These are phyloP conservation scores for Tyto alba DNA, from an alignment of 2,113 vertebrate genomes.

Conservation along the genomic window DNA sequence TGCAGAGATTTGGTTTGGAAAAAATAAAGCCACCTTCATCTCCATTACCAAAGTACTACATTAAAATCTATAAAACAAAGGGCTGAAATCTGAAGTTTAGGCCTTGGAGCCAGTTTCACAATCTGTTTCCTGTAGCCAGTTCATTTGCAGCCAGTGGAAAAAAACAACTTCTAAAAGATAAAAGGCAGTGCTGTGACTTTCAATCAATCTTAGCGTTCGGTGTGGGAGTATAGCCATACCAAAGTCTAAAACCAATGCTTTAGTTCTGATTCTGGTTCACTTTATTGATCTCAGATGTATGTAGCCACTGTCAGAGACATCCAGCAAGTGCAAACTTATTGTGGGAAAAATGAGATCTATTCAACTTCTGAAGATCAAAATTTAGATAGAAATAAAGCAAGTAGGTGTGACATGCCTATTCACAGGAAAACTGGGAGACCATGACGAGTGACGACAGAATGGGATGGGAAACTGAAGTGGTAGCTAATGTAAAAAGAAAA, in stretches of 20 bases:
- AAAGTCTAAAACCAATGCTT: neutral
- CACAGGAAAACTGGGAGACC: neutral
- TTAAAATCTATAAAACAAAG: slow-evolving; percentile 55
- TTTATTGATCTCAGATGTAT: neutral
- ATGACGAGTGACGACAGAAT: neutral
- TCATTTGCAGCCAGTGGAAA: slow-evolving; percentile 61
- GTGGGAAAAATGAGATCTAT: neutral
- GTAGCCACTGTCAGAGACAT: neutral
- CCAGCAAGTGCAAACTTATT: neutral
- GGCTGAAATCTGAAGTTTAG: slow-evolving; percentile 47
- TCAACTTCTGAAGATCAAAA: neutral
- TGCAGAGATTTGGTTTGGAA: slow-evolving; percentile 44
- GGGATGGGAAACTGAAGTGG: neutral
- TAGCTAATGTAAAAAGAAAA: neutral
- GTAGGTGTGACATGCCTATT: neutral
- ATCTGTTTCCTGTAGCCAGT: slow-evolving; percentile 65
- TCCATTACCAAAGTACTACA: slow-evolving; percentile 1
- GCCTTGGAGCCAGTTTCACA: slow-evolving; percentile 60
- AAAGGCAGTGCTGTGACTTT: slow-evolving; percentile 45
- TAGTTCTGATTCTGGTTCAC: neutral
- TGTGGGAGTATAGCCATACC: neutral
- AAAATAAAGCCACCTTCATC: slow-evolving; percentile 40
- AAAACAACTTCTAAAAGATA: slow-evolving; percentile 61
- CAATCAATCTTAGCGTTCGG: neutral
- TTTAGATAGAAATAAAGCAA: neutral